Base-by-base conservation (phyloP, 2,888 invertebrate genomes). In the Pammene aurita region DNA sequence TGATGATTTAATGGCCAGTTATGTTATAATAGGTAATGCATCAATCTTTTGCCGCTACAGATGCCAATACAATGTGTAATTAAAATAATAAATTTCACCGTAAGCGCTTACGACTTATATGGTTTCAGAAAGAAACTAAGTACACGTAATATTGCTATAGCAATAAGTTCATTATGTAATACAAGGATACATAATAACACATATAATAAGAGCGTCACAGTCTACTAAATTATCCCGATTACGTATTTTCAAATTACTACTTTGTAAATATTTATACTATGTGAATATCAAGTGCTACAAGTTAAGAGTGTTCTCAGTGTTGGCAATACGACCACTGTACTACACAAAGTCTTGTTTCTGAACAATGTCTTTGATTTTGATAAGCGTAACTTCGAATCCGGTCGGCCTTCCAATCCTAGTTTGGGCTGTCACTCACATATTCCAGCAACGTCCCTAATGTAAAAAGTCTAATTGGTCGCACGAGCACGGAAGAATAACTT, bases 401-500 rank as follows among this genome's bases (percentile, higher is more conserved):
- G 11, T 16, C 46, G 46, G 34, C 61, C 48, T 38, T 50, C 50
- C 52, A 50, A 41, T 62, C 62, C 62, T 62, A 62, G 62, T 62
- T 62, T 52, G 62, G 62, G 61, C 16, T 26, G 52, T 52, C 38
- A 62, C 50, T 62, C 50, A 26, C 35, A 18, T 38, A 64, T 68
- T 68, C 68, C 44, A 16, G 14, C n/a, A 16, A 14, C 63, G 57
- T 52, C 13, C 2, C 50, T 34, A 52, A n/a, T 50, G 7, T 64
- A 71, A 70, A 58, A 68, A 67, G 54, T 61, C 65, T 64, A 71
- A 60, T 64, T 67, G 55, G 44, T 26, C 60, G 78, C 81, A 81
- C 82, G 81, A 80, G 77, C 78, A 77, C 80, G 79, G 80, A 80
- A 82, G 81, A 83, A 82, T 84, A 84, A 85, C 83, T 85, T 83